Evolutionary conservation across 2,113 vertebrate genomes (phyloP).

Genomic region (Atrichornis clamosus): DNA sequence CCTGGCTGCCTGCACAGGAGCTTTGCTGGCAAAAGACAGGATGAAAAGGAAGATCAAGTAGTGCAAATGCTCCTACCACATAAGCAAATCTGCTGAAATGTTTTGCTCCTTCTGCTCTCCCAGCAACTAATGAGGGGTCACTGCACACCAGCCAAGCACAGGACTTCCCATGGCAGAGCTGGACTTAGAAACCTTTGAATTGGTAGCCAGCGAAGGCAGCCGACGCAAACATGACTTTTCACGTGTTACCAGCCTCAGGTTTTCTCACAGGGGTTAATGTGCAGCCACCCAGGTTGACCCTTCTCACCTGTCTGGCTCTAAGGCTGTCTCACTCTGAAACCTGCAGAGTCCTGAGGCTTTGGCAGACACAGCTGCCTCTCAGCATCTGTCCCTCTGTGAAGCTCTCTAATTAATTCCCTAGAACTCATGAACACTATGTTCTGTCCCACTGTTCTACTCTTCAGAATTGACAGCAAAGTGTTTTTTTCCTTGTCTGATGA

Average conservation of each 20-base stretch:
- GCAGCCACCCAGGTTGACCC: neutral
- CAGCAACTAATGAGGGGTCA: neutral
- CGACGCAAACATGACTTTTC: neutral
- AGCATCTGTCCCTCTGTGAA: neutral
- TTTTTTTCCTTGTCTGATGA: neutral
- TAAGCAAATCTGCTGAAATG: neutral
- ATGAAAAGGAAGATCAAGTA: neutral
- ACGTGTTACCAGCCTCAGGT: neutral
- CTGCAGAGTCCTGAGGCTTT: neutral
- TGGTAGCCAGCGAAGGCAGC: neutral
- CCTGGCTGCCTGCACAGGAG: neutral
- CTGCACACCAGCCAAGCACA: fast-evolving
- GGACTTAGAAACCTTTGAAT: neutral
- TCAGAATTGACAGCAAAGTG: neutral
- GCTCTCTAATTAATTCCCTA: neutral
- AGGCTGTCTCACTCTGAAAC: neutral
- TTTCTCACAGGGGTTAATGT: neutral
- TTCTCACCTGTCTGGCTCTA: neutral
- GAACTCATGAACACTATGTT: neutral
- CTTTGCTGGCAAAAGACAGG: neutral
- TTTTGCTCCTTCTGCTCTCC: neutral
- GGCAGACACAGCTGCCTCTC: neutral
- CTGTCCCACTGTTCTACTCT: neutral
- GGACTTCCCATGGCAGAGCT: neutral
- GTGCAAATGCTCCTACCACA: neutral